These are phyloP conservation scores for Collichthys lucidus DNA, from an alignment of 2,113 vertebrate genomes.

Conservation along the genomic window DNA sequence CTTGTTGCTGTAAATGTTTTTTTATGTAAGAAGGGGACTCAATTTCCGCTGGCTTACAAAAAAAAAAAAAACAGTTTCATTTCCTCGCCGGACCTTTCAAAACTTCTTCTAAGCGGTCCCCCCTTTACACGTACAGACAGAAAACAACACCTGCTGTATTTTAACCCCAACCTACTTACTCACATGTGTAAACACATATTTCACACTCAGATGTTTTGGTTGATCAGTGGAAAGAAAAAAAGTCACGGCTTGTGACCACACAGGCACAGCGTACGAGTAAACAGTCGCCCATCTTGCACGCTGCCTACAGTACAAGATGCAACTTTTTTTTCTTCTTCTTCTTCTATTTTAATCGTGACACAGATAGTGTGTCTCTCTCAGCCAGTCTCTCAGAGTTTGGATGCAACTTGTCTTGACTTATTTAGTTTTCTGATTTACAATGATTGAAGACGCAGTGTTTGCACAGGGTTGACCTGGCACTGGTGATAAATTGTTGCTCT, in stretches of 20 bases:
- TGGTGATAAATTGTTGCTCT: conserved; percentile 12
- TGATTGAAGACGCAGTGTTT: conserved; percentile 34
- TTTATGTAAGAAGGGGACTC: conserved; percentile 6
- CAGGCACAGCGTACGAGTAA: background rate
- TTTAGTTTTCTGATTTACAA: conserved; percentile 28
- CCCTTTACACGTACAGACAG: background rate
- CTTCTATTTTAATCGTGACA: conserved; percentile 37
- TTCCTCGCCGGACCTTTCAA: conserved; percentile 2
- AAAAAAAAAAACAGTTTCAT: conserved; percentile 13
- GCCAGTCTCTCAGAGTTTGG: background rate
- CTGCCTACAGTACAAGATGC: background rate
- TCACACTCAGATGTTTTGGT: background rate
- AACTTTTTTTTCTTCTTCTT: background rate
- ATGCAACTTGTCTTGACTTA: conserved; percentile 25
- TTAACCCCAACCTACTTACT: background rate
- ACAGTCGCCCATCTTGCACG: background rate
- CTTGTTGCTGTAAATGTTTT: background rate
- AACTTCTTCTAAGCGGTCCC: background rate
- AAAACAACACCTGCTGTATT: background rate
- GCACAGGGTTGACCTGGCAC: conserved; percentile 14
- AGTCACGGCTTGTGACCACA: conserved; percentile 53
- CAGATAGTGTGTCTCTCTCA: background rate
- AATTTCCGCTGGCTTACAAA: conserved; percentile 32
- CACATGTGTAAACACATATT: background rate
- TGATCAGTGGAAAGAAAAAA: background rate